These are phyloP conservation scores for Misgurnus anguillicaudatus DNA, from an alignment of 2,113 vertebrate genomes.

Conservation along the genomic window DNA sequence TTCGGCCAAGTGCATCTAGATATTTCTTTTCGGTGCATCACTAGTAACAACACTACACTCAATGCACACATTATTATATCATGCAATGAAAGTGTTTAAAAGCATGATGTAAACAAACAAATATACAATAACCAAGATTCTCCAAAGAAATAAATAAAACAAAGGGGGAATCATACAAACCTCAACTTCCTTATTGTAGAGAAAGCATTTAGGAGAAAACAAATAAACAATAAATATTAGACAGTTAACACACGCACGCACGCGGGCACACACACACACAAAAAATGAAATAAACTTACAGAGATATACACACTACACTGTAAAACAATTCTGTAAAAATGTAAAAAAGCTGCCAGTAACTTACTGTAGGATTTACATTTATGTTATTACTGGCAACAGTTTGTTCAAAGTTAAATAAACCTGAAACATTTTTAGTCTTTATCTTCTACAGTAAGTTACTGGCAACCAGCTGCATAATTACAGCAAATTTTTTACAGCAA, in stretches of 20 bases:
- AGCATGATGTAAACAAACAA: background rate
- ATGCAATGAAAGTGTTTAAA: background rate
- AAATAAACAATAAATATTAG: conserved; percentile 48
- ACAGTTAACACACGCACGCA: conserved; percentile 27
- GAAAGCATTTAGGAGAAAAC: conserved; percentile 63
- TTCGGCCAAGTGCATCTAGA: no score
- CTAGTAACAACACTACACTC: background rate
- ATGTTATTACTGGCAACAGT: no score
- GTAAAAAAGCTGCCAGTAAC: no score
- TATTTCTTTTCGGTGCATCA: no score
- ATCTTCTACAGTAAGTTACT: no score
- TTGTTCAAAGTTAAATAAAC: no score
- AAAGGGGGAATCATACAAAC: conserved; percentile 66
- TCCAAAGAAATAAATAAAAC: background rate
- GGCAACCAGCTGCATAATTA: no score
- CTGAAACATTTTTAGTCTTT: no score
- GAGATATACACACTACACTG: background rate
- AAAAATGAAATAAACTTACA: conserved; percentile 34
- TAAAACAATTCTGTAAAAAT: no score
- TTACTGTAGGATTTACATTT: no score
- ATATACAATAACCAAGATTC: background rate
- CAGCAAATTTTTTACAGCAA: no score
- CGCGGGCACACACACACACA: no score
- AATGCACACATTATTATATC: conserved; percentile 1
- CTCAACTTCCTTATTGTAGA: conserved; percentile 73